These are phyloP conservation scores for Telmatochromis sp. DNA, from an alignment of 2,113 vertebrate species.

Conservation along the genomic window DNA sequence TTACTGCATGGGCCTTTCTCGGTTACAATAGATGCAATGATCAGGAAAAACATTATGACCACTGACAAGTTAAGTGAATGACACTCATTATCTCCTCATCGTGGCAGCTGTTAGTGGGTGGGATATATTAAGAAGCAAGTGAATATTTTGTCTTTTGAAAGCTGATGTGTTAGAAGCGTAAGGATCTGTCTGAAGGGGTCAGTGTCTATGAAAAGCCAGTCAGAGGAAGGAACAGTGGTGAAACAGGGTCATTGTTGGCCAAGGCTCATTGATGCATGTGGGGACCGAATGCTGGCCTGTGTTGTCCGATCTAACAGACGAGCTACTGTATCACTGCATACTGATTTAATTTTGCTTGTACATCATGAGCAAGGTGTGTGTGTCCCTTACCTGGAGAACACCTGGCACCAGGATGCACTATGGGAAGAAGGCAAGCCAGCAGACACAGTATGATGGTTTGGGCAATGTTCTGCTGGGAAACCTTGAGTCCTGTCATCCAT, in stretches of 20 bases:
- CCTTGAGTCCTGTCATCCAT: background rate
- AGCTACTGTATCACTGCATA: background rate
- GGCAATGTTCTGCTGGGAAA: background rate
- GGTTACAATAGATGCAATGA: background rate
- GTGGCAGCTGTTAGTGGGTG: background rate
- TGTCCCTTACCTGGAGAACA: background rate
- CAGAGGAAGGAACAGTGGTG: background rate
- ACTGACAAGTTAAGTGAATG: background rate
- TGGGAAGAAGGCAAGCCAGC: background rate
- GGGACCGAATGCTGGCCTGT: background rate
- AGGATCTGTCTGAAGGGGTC: too few species aligned
- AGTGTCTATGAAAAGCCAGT: background rate
- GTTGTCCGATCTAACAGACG: fast-evolving
- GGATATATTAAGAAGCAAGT: background rate
- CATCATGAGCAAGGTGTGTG: fast-evolving
- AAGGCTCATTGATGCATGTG: background rate
- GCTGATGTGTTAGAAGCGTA: background rate
- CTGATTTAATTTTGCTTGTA: background rate
- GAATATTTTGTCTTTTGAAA: background rate
- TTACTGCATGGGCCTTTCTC: background rate
- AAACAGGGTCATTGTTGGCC: background rate
- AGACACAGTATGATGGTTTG: background rate
- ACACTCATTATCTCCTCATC: background rate
- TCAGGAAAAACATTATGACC: background rate
- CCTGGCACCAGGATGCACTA: background rate